Evolutionary conservation across 2,113 vertebrate genomes (phyloP).

Genomic region (Halichoerus grypus): DNA sequence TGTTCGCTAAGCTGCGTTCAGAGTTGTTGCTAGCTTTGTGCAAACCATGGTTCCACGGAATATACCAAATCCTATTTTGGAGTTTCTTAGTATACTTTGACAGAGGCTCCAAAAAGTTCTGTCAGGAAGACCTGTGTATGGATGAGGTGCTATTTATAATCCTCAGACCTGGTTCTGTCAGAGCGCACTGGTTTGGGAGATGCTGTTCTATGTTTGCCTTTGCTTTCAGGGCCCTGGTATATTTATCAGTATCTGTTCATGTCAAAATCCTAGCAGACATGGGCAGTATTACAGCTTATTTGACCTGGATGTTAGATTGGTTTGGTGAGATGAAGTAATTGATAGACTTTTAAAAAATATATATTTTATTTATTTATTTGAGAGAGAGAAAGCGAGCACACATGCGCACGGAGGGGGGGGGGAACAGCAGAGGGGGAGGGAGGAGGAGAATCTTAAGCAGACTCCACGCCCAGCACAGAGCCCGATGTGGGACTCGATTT

Average conservation of each 20-base stretch:
- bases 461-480: background rate
- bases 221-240: background rate
- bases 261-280: background rate
- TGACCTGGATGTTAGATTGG: background rate
- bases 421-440: background rate
- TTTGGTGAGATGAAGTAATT: background rate
- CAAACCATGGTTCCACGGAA: background rate
- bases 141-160: background rate
- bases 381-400: background rate
- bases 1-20: background rate
- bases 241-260: background rate
- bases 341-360: background rate
- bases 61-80: background rate
- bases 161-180: background rate
- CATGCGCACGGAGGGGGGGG: no score
- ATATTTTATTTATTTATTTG: no score
- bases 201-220: constrained; percentile 23
- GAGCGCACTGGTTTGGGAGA: constrained; percentile 7
- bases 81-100: constrained; percentile 27
- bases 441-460: background rate
- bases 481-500: background rate
- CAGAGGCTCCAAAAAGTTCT: constrained; percentile 30
- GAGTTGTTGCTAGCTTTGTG: background rate
- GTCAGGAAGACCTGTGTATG: background rate
- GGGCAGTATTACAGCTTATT: background rate